Conservation (phyloP, 2,888 invertebrate species). For the Xestia sexstrigata region DNA sequence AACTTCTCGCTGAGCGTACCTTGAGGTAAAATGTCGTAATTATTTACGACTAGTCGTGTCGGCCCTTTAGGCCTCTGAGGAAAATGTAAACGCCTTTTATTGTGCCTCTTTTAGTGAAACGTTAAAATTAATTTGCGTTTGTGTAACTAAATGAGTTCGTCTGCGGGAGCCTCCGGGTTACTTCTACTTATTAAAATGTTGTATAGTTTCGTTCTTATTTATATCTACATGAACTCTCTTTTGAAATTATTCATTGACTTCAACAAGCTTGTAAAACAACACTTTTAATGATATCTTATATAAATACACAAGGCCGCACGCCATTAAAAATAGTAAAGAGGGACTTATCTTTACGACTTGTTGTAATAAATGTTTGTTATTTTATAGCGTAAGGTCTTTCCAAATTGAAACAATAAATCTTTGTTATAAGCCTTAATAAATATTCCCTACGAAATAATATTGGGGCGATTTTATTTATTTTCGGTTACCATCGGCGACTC, state of each 20-base stretch:
- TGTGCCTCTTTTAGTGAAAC: slow-evolving; percentile 75
- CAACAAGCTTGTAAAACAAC: slow-evolving; percentile 10
- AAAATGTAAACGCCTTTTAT: slow-evolving; percentile 77
- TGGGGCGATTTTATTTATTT: slow-evolving; percentile 57
- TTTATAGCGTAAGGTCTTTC: slow-evolving; percentile 59
- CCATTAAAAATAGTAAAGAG: slow-evolving; percentile 48
- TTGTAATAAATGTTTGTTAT: slow-evolving; percentile 65
- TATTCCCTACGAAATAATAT: slow-evolving; percentile 57
- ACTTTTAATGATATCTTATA: slow-evolving; percentile 14
- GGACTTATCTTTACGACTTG: slow-evolving; percentile 62
- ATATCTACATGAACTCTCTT: background rate
- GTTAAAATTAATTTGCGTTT: slow-evolving; percentile 78
- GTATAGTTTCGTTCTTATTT: slow-evolving; percentile 48
- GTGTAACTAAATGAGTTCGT: slow-evolving; percentile 69
- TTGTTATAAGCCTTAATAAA: slow-evolving; percentile 63
- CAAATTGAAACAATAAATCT: slow-evolving; percentile 64
- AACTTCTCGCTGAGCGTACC: slow-evolving; percentile 77
- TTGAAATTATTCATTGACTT: slow-evolving; percentile 16
- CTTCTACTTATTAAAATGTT: slow-evolving; percentile 44
- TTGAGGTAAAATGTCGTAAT: slow-evolving; percentile 80
- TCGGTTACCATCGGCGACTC: slow-evolving; percentile 33
- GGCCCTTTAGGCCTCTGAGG: slow-evolving; percentile 73
- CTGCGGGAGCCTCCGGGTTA: slow-evolving; percentile 60
- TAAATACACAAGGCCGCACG: slow-evolving; percentile 32
- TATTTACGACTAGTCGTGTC: slow-evolving; percentile 79